Percentiles rank a stretch among this genome's conserved stretches.
Evolutionary conservation across 2,113 vertebrate species (phyloP).

Genomic region (Hipposideros armiger): DNA sequence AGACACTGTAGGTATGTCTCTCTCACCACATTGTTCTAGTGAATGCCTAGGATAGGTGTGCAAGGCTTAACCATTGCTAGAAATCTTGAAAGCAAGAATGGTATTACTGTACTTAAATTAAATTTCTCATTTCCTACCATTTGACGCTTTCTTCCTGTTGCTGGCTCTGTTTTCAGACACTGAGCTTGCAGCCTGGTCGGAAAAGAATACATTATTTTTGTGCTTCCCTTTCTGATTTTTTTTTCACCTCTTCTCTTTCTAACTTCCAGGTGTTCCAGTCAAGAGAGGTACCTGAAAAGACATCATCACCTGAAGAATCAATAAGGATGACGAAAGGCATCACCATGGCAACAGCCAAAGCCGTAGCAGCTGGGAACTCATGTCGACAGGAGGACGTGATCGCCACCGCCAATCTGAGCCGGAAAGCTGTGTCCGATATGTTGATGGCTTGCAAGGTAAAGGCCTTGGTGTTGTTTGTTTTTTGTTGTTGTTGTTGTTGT

Average conservation of each 20-base stretch:
- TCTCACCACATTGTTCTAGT: background rate
- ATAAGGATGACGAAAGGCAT: constrained; percentile 99
- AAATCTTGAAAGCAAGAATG: constrained; percentile 38
- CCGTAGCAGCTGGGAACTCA: constrained; percentile 98
- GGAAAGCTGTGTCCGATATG: constrained; percentile 98
- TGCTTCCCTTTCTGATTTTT: background rate
- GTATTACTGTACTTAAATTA: constrained; percentile 42
- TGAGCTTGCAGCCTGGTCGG: background rate
- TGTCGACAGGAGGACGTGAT: constrained; percentile 98
- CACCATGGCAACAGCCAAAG: constrained; percentile 98
- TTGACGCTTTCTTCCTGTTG: constrained; percentile 7
- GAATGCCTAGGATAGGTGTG: constrained; percentile 18
- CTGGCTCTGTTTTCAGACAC: background rate
- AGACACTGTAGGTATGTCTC: background rate
- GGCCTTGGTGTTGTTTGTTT: background rate
- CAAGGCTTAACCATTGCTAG: background rate
- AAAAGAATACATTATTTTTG: background rate
- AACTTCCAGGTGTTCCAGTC: constrained; percentile 94
- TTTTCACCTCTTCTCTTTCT: constrained; percentile 63
- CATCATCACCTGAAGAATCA: constrained; percentile 96
- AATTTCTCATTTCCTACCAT: constrained; percentile 76
- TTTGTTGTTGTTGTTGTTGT: too few species aligned
- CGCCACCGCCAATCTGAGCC: constrained; percentile 97
- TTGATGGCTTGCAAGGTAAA: constrained; percentile 94
- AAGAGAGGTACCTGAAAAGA: constrained; percentile 94